Conservation (phyloP, 1,140 invertebrate genomes). For the Drosophila tristis region DNA sequence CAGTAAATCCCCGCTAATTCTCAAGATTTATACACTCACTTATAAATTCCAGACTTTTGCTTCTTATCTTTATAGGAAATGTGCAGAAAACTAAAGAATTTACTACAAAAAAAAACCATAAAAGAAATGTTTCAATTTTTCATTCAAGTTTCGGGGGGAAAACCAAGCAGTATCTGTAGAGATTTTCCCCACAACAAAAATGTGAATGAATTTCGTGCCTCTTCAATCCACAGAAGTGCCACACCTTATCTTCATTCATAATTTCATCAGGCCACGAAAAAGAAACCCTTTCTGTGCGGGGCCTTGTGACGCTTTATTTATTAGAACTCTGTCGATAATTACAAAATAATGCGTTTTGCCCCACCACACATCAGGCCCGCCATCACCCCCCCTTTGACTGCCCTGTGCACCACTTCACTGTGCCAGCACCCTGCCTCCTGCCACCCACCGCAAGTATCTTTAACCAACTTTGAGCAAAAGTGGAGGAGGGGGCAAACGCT, state of each 20-base stretch:
- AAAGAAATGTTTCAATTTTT: slow-evolving; percentile 5
- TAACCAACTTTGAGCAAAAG: slow-evolving; percentile 39
- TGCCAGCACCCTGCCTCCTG: slow-evolving; percentile 8
- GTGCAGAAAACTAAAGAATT: background rate
- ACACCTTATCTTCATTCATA: slow-evolving; percentile 81
- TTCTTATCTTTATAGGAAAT: background rate
- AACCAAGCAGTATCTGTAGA: too few relatives aligned
- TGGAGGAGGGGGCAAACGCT: slow-evolving; percentile 9
- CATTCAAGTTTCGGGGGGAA: background rate
- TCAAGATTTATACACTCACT: too few relatives aligned
- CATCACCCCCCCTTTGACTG: background rate
- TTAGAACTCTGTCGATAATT: slow-evolving; percentile 83
- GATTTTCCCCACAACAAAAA: too few relatives aligned
- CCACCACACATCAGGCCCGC: background rate
- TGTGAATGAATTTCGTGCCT: too few relatives aligned
- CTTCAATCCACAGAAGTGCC: slow-evolving; percentile 27
- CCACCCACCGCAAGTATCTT: slow-evolving; percentile 49
- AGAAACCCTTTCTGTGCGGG: slow-evolving; percentile 51
- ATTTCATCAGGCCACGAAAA: slow-evolving; percentile 79
- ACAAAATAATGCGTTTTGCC: slow-evolving; percentile 79
- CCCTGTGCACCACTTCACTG: slow-evolving; percentile 34
- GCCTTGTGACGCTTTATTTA: slow-evolving; percentile 72
- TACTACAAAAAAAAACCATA: background rate
- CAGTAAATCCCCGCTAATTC: too few relatives aligned
- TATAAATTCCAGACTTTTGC: too few relatives aligned